Percentiles rank a stretch among this genome's conserved stretches.
phyloP scores from a whole-genome alignment of 2,797 vertebrate genomes.

The Triplophysa yarkandensis region DNA sequence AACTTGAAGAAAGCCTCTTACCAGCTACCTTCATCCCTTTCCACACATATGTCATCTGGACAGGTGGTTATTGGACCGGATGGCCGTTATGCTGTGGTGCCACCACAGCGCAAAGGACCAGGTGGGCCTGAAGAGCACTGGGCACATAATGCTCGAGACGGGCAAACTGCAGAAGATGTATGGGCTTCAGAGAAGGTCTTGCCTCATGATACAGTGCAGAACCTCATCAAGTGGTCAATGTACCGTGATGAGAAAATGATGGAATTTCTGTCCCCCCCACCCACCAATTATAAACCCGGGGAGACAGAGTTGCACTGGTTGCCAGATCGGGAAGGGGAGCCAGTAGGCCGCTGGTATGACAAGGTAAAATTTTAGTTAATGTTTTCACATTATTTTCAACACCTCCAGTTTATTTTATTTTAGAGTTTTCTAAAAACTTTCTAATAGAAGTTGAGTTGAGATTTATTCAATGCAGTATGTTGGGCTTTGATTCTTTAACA shows the following conservation, averaged over 20 bases:
- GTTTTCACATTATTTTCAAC: too few species aligned
- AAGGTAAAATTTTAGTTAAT: slow-evolving; percentile 85
- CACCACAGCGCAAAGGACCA: slow-evolving; percentile 78
- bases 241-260: slow-evolving; percentile 72
- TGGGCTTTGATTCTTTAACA: slow-evolving; percentile 37
- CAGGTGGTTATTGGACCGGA: slow-evolving; percentile 64
- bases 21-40: slow-evolving; percentile 71
- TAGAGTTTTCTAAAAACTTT: background rate
- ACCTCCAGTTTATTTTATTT: too few species aligned
- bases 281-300: slow-evolving; percentile 51
- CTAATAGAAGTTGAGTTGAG: background rate
- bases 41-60: slow-evolving; percentile 34
- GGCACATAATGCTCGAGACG: slow-evolving; percentile 71
- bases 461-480: slow-evolving; percentile 7
- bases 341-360: slow-evolving; percentile 81
- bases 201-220: slow-evolving; percentile 75
- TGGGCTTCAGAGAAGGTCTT: slow-evolving; percentile 80
- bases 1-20: slow-evolving; percentile 77
- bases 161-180: slow-evolving; percentile 72
- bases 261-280: slow-evolving; percentile 66
- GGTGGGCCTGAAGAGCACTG: slow-evolving; percentile 79
- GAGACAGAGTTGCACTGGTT: slow-evolving; percentile 70
- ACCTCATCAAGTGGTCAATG: slow-evolving; percentile 76
- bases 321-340: slow-evolving; percentile 71
- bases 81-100: slow-evolving; percentile 85